A percentile compares a stretch with the other conserved stretches of the same genome.
Conservation (phyloP, 2,888 invertebrate genomes). For the Aphelenchoides bicaudatus region DNA sequence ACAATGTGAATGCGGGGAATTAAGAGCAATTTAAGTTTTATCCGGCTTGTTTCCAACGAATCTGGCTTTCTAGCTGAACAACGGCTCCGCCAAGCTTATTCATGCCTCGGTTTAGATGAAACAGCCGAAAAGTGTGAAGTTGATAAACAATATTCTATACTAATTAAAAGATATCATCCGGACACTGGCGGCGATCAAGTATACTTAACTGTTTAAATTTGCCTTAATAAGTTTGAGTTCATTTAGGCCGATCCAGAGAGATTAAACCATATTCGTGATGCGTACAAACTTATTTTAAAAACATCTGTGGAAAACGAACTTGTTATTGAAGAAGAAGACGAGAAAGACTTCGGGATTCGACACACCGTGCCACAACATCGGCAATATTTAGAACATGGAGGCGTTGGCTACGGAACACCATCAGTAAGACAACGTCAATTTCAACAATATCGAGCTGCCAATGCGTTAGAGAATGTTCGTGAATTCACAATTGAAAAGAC, state of each 20-base stretch:
- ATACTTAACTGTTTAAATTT: slow-evolving; percentile 11
- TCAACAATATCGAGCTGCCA: slow-evolving; percentile 69
- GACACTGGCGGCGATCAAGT: slow-evolving; percentile 71
- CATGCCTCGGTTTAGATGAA: slow-evolving; percentile 68
- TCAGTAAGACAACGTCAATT: slow-evolving; percentile 77
- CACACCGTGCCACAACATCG: slow-evolving; percentile 85
- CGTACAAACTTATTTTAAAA: slow-evolving; percentile 62
- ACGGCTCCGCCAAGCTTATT: slow-evolving; percentile 19
- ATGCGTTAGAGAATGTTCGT: slow-evolving; percentile 71
- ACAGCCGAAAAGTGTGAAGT: slow-evolving; percentile 73
- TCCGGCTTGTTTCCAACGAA: neutral
- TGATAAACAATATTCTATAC: slow-evolving; percentile 71
- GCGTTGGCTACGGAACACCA: slow-evolving; percentile 75
- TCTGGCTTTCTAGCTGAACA: neutral
- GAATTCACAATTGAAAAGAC: slow-evolving; percentile 61
- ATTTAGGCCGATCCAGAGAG: slow-evolving; percentile 69
- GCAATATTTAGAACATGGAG: slow-evolving; percentile 76
- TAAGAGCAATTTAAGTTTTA: neutral
- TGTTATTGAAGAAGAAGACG: slow-evolving; percentile 62
- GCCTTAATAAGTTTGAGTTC: slow-evolving; percentile 3
- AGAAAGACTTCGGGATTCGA: slow-evolving; percentile 64
- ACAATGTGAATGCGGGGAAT: neutral
- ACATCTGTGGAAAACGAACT: slow-evolving; percentile 62
- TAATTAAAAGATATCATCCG: slow-evolving; percentile 80
- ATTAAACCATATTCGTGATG: slow-evolving; percentile 69